Evolutionary conservation across 1,140 invertebrate genomes (phyloP).

Genomic region (Ceratoteleas bidentatus): DNA sequence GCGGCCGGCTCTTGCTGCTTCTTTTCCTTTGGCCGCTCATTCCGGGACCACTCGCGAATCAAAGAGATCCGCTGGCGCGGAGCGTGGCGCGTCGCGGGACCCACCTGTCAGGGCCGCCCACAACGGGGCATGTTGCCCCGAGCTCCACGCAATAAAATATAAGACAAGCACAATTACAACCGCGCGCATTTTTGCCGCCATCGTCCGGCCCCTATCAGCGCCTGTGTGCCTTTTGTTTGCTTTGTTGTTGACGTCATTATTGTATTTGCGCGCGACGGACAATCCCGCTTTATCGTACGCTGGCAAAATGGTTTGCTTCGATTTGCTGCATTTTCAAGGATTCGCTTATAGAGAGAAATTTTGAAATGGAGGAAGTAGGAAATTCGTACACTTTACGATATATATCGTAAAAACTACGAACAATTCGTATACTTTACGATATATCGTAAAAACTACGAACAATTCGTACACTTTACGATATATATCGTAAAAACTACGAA

Average conservation of each 20-base stretch:
- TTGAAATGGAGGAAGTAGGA: no score
- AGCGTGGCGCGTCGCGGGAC: conserved; percentile 30
- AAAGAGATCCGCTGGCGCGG: conserved; percentile 60
- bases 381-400: no score
- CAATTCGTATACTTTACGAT: no score
- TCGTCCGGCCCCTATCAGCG: conserved; percentile 22
- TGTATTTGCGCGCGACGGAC: not conserved
- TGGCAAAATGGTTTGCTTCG: no score
- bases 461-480: no score
- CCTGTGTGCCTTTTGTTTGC: not conserved
- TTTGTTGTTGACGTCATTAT: conserved; percentile 4
- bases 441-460: no score
- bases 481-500: no score
- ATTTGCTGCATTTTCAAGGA: no score
- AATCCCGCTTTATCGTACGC: no score
- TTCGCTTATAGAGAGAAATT: no score
- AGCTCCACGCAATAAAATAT: conserved; percentile 60
- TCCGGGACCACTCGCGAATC: conserved; percentile 44
- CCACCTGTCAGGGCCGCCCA: conserved; percentile 66
- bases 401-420: no score
- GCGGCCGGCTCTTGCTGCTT: no score
- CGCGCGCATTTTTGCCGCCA: conserved; percentile 31
- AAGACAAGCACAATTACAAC: conserved; percentile 62
- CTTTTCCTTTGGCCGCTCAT: not conserved
- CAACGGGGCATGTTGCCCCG: conserved; percentile 50